These are phyloP conservation scores for Palloptera scutellata DNA, from an alignment of 2,888 invertebrate species.

Conservation along the genomic window DNA sequence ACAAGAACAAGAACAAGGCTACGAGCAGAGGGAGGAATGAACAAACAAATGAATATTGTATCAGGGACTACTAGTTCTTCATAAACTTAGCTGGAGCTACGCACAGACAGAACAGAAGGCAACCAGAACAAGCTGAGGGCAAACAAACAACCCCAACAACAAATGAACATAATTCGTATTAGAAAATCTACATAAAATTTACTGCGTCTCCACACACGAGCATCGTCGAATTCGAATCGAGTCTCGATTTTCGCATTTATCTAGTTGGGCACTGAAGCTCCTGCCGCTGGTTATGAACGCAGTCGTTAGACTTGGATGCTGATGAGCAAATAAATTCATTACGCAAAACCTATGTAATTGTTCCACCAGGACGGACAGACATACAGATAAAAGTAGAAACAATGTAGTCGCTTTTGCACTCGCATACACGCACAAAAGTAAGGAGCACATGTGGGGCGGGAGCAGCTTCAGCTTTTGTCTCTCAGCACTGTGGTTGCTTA, in stretches of 20 bases:
- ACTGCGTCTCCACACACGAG: slow-evolving; percentile 47
- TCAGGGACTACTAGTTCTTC: slow-evolving; percentile 39
- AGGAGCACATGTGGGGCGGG: too few species aligned
- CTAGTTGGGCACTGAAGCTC: slow-evolving; percentile 25
- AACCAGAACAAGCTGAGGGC: slow-evolving; percentile 36
- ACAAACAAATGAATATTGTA: slow-evolving; percentile 18
- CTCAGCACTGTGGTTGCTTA: too few species aligned
- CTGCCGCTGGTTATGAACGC: slow-evolving; percentile 34
- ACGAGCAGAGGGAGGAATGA: slow-evolving; percentile 1
- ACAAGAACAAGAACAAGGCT: slow-evolving; percentile 8
- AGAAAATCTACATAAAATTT: slow-evolving; percentile 61
- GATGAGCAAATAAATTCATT: slow-evolving; percentile 64
- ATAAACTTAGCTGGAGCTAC: slow-evolving; percentile 44
- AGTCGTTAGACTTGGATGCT: slow-evolving; percentile 45
- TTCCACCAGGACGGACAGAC: slow-evolving; percentile 50
- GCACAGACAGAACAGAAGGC: not conserved
- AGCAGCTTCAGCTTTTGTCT: too few species aligned
- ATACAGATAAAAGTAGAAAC: not conserved
- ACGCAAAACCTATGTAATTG: slow-evolving; percentile 63
- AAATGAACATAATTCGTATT: slow-evolving; percentile 61
- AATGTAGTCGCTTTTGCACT: not conserved
- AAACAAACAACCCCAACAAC: slow-evolving; percentile 37
- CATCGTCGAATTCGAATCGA: not conserved
- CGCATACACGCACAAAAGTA: too few species aligned
- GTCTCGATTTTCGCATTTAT: not conserved